Base-by-base conservation (phyloP, 2,113 vertebrate species). In the Catagonus wagneri region DNA sequence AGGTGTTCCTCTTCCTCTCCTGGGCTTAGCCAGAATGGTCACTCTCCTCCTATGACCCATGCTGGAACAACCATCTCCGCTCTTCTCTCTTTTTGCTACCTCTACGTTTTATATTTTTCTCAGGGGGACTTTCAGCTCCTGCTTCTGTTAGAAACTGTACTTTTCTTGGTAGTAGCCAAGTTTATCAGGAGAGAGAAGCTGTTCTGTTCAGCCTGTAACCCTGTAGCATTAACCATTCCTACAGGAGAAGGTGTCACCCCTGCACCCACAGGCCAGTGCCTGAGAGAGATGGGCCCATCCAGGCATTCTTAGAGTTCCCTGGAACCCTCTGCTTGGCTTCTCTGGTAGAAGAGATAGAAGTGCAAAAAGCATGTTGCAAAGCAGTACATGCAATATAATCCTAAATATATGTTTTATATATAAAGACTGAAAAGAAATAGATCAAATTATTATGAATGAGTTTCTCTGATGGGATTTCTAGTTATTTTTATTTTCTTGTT, bases 401-500 rank as follows among this genome's bases (percentile, higher is more conserved):
- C 63, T 54, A 36, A 60, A 22, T 54, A 22, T 39, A 8, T 86
- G 12, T 87, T 72, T 83, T 32, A 1, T 63, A 25, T 36, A 11
- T 25, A 6, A 52, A 76, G 34, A 19, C 61, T 8, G 25, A 65
- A 81, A 74, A 54, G 27, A 95, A 71, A 34, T 9, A 36, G 39
- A 36, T 66, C 9, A 10, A 44, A 44, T 60, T 27, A 14, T 60
- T 50, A 44, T 58, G 9, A 36, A 0, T 52, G 19, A 58, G 16
- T 60, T 75, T 86, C 86, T 93, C 74, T 79, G 23, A 29, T 79
- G 6, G 29, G 32, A 54, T 68, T 75, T 72, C 58, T 61, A 36
- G 36, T 84, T 85, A 61, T 69, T 96, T 88, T 83, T 36, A 32
- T 36, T 84, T 93, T 63, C 71, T 88, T 91, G 6, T 39, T 94